These are phyloP conservation scores for Macrobrachium rosenbergii DNA, from an alignment of 1,140 invertebrate genomes.

Conservation along the genomic window DNA sequence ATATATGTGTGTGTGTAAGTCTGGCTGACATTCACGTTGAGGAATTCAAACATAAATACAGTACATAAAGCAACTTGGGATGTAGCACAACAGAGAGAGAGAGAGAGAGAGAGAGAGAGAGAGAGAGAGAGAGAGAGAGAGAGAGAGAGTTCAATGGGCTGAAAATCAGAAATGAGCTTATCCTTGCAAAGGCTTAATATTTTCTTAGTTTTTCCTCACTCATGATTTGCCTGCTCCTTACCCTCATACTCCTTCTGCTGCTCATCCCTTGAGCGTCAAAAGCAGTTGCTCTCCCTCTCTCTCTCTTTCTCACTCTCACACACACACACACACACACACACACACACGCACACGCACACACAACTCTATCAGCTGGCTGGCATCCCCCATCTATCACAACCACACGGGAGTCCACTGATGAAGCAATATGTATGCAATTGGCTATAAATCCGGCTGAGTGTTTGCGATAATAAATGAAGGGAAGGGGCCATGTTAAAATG, in stretches of 20 bases:
- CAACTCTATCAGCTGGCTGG: slow-evolving; percentile 43
- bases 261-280: slow-evolving; percentile 4
- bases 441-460: slow-evolving; percentile 51
- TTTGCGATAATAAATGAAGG: slow-evolving; percentile 62
- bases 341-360: slow-evolving; percentile 8
- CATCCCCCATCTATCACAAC: slow-evolving; percentile 45
- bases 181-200: no score
- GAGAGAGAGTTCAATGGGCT: no score
- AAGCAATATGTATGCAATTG: slow-evolving; percentile 57
- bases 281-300: not conserved
- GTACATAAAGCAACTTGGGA: no score
- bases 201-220: no score
- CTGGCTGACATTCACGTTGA: no score
- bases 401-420: slow-evolving; percentile 47
- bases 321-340: not conserved
- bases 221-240: not conserved
- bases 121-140: not conserved
- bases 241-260: slow-evolving; percentile 9
- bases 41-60: no score
- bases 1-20: not conserved
- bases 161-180: no score
- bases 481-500: slow-evolving; percentile 58
- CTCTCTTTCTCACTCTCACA: slow-evolving; percentile 28
- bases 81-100: not conserved
- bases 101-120: not conserved